phyloP scores from a whole-genome alignment of 2,113 vertebrate genomes.

The Rhea pennata region DNA sequence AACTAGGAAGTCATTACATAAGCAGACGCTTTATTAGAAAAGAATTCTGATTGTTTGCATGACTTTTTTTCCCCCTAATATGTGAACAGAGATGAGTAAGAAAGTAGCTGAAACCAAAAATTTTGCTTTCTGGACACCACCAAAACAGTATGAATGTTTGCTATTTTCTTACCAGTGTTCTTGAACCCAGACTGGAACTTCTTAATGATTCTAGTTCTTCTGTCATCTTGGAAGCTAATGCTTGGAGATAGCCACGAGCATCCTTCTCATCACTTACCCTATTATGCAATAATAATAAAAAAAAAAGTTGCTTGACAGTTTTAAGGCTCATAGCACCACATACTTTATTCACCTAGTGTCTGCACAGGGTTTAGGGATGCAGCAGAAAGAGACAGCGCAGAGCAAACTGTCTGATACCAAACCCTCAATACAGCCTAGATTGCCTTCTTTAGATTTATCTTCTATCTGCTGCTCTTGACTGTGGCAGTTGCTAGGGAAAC shows the following conservation, averaged over 20 bases:
- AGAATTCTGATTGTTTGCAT: background rate
- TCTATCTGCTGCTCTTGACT: conserved; percentile 7
- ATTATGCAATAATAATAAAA: conserved; percentile 16
- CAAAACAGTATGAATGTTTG: background rate
- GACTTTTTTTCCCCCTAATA: background rate
- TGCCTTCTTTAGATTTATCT: background rate
- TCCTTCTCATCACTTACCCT: conserved; percentile 99
- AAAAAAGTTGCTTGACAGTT: background rate
- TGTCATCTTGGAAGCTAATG: conserved; percentile 96
- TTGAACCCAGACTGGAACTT: conserved; percentile 88
- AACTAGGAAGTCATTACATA: background rate
- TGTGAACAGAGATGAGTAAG: background rate
- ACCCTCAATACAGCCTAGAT: background rate
- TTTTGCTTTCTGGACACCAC: background rate
- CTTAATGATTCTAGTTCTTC: conserved; percentile 93
- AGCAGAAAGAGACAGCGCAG: background rate
- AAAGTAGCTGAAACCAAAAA: background rate
- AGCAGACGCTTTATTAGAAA: background rate
- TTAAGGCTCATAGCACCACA: background rate
- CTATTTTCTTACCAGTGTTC: conserved; percentile 85
- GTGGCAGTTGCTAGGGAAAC: conserved; percentile 56
- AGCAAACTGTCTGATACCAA: background rate
- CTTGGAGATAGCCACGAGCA: conserved; percentile 95
- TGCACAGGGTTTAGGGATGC: background rate
- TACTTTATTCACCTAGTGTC: background rate